Conservation (phyloP, 2,113 vertebrate species). For the Procavia capensis region DNA sequence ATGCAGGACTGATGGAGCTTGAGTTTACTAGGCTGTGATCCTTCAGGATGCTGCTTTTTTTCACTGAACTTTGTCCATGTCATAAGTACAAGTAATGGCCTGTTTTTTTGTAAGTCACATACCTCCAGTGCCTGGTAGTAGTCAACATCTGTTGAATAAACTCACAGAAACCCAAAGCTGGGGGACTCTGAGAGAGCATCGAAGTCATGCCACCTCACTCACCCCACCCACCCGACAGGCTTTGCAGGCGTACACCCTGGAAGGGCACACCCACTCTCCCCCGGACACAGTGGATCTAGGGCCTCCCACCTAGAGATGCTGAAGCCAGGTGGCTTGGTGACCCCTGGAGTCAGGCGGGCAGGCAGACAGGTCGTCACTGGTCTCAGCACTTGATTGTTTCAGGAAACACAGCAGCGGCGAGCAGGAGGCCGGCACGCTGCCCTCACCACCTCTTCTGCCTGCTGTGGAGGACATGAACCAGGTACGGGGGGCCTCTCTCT, state of each 20-base stretch:
- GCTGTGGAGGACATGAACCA: constrained; percentile 93
- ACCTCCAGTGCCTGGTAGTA: background rate
- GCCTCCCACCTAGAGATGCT: background rate
- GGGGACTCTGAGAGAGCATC: background rate
- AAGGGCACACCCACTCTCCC: background rate
- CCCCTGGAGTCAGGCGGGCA: background rate
- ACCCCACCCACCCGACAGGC: background rate
- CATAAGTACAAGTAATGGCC: background rate
- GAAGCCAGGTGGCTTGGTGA: background rate
- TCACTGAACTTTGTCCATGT: background rate
- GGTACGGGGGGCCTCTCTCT: constrained; percentile 84
- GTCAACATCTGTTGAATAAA: background rate
- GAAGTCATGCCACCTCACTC: background rate
- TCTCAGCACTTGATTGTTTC: constrained; percentile 58
- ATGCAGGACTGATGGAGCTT: rapidly evolving
- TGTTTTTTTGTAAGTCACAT: background rate
- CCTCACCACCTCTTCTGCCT: constrained; percentile 94
- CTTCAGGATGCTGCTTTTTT: background rate
- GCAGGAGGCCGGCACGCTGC: constrained; percentile 93
- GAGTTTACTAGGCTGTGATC: background rate
- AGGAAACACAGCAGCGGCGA: constrained; percentile 99
- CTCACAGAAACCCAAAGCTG: background rate
- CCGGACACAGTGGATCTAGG: background rate
- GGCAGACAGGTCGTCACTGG: background rate
- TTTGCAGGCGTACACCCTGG: background rate